Percentiles rank a stretch among this genome's conserved stretches.
phyloP scores from a whole-genome alignment of 2,797 vertebrate species.

The Myiotriccus ornatus region DNA sequence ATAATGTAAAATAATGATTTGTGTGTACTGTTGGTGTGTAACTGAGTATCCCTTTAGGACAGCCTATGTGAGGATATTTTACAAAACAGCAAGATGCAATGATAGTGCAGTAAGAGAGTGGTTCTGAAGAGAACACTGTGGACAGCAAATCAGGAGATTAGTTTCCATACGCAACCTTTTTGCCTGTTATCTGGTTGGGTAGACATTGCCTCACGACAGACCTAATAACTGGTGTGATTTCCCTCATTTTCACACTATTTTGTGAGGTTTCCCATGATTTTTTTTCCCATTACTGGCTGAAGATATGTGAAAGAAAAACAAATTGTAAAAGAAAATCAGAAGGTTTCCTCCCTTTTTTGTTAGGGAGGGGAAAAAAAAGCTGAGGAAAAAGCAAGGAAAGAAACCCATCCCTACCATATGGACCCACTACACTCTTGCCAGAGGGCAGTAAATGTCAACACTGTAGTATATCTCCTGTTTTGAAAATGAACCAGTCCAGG shows the following conservation, averaged over 20 bases:
- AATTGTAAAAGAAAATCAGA: background rate
- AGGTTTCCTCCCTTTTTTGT: background rate
- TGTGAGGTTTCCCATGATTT: background rate
- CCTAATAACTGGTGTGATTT: background rate
- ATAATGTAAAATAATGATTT: background rate
- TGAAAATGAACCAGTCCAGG: slow-evolving; percentile 26
- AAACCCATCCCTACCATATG: background rate
- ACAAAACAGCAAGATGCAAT: background rate
- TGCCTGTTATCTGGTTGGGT: background rate
- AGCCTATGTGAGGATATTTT: background rate
- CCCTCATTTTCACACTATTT: background rate
- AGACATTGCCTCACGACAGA: background rate
- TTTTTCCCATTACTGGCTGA: background rate
- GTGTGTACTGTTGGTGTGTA: background rate
- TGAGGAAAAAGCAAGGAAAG: background rate
- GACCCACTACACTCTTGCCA: background rate
- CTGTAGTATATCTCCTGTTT: slow-evolving; percentile 36
- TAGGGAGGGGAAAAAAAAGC: background rate
- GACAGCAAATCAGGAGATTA: background rate
- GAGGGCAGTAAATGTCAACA: slow-evolving; percentile 35
- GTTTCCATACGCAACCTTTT: background rate
- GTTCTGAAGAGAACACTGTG: background rate
- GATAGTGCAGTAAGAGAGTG: background rate
- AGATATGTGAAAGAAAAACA: background rate
- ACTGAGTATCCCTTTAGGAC: background rate